Percentiles rank a stretch among this genome's conserved stretches.
These are phyloP conservation scores for Atherinomorus stipes DNA, from an alignment of 2,113 vertebrate genomes.

Conservation along the genomic window DNA sequence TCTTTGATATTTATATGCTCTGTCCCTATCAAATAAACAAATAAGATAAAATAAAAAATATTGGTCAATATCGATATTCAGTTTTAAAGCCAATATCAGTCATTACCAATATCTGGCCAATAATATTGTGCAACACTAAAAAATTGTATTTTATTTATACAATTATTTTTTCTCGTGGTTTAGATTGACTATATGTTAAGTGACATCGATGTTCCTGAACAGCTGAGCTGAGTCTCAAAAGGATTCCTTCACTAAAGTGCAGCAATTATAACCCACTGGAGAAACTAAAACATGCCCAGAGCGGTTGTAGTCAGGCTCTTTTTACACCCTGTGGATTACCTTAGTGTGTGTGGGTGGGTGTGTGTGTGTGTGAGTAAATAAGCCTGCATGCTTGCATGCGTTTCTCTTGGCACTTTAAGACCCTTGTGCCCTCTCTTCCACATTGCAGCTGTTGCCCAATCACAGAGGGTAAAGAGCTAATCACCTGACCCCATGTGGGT, in stretches of 20 bases:
- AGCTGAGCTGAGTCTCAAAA: conserved; percentile 62
- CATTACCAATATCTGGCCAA: no score
- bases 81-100: no score
- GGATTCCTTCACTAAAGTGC: conserved; percentile 35
- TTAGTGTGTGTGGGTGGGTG: conserved; percentile 33
- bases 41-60: no score
- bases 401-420: conserved; percentile 59
- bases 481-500: conserved; percentile 67
- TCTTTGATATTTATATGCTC: no score
- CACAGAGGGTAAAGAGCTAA: conserved; percentile 59
- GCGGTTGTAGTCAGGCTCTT: conserved; percentile 58
- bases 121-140: no score
- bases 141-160: no score
- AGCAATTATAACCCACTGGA: conserved; percentile 64
- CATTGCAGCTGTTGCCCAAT: conserved; percentile 72
- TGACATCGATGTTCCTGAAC: conserved; percentile 44
- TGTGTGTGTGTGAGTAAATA: conserved; percentile 24
- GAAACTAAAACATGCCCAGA: conserved; percentile 70
- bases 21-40: no score
- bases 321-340: conserved; percentile 68
- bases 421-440: conserved; percentile 57
- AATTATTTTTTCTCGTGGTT: neutral
- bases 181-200: neutral
- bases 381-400: conserved; percentile 50
- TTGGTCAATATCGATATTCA: no score